Percentiles rank a stretch among this genome's conserved stretches.
phyloP scores from a whole-genome alignment of 2,888 invertebrate genomes.

The Stomorhina lunata region DNA sequence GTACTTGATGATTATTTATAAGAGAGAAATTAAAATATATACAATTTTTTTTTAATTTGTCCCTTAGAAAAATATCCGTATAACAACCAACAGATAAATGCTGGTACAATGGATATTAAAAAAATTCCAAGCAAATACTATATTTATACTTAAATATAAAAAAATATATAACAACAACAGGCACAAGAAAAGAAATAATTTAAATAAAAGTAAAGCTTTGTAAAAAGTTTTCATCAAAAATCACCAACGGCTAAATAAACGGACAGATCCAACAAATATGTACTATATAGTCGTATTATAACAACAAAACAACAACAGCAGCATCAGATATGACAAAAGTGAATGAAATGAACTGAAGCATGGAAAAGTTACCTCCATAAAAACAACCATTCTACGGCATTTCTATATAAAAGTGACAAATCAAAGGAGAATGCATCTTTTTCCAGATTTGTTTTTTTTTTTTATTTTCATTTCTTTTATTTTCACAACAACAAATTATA shows the following conservation, averaged over 20 bases:
- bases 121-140: conserved; percentile 19
- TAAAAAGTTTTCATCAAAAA: conserved; percentile 74
- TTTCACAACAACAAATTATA: not conserved
- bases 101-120: conserved; percentile 1
- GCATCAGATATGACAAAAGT: not conserved
- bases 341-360: conserved; percentile 5
- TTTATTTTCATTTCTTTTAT: not conserved
- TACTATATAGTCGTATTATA: not conserved
- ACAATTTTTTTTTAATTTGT: conserved; percentile 32
- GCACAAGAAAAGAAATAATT: conserved; percentile 16
- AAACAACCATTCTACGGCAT: not conserved
- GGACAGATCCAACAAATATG: conserved; percentile 44
- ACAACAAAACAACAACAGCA: not conserved
- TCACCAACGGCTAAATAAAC: conserved; percentile 70
- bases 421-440: conserved; percentile 69
- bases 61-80: conserved; percentile 29
- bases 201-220: conserved; percentile 68
- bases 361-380: not conserved
- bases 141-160: no score
- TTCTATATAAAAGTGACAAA: conserved; percentile 73
- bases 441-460: not conserved
- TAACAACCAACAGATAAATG: not conserved
- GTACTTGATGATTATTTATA: conserved; percentile 45
- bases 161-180: conserved; percentile 9
- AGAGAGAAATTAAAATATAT: conserved; percentile 58